Base-by-base conservation (phyloP, 92 coral and sea anemone genomes). In the Hydrozoanthus gracilis region DNA sequence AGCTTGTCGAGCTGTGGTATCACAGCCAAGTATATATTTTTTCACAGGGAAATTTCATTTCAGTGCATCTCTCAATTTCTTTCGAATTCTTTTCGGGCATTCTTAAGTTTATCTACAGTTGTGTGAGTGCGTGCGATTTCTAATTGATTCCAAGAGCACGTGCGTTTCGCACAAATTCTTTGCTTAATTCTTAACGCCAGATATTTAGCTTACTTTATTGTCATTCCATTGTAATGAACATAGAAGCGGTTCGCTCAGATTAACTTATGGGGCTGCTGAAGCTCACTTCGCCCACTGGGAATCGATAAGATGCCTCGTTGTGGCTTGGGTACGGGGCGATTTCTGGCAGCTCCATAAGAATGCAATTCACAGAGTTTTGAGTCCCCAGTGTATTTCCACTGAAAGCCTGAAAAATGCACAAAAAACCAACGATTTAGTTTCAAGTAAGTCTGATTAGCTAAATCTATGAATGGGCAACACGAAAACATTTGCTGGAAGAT, bases 151-250 rank as follows among this genome's bases (percentile, higher is more conserved):
- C 51, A 3, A 15, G 47, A 80, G 51, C 74, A 80, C 74, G 85
- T 80, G 85, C 85, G 85, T 80, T 80, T 55, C 85, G 85, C 85
- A 80, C 85, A 64, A 80, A 64, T 80, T 80, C 74, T 64, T 65
- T 78, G 61, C 54, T 39, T 64, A 60, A 14, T 78, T 60, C 61
- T 46, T 12, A 80, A 80, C 85, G 85, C 93, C 86, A 88, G 50
- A 76, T 55, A 78, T 46, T 86, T 71, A 73, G 93, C 93, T 91
- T 94, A 94, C 98, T 84, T 77, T 90, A 69, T 86, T 27, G 78
- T 65, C 98, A 94, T 94, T 87, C 88, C 98, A 90, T 90, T 82
- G 95, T 84, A 88, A 94, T 92, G 95, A 89, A 88, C 86, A 79
- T 76, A 55, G 65, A 45, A 83, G 58, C 74, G 73, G 39, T 20